Conservation (phyloP, 2,888 invertebrate species). For the Escarpia spicata region DNA sequence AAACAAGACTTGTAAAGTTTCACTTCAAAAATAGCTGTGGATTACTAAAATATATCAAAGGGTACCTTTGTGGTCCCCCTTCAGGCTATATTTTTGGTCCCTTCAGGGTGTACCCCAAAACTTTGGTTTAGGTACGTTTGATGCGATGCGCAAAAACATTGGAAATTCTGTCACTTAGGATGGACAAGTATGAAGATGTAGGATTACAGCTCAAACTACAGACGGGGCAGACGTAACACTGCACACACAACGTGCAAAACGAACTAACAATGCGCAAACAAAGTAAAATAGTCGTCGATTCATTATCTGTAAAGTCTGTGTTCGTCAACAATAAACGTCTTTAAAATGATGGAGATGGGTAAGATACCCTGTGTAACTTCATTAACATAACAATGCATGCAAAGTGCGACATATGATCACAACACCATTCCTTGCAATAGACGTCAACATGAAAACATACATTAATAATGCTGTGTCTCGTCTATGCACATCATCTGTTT, state of each 20-base stretch:
- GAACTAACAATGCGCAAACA: not conserved
- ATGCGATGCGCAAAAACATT: not conserved
- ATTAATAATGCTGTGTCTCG: not conserved
- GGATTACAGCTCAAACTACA: not conserved
- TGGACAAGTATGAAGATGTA: not conserved
- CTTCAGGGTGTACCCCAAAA: too few species aligned
- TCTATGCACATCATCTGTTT: not conserved
- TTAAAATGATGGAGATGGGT: not conserved
- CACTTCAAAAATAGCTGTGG: not conserved
- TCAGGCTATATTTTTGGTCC: not conserved
- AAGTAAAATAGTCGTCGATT: not conserved
- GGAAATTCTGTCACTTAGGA: not conserved
- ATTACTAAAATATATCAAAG: not conserved
- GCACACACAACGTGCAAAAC: not conserved
- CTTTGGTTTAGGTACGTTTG: too few species aligned
- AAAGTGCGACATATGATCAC: not conserved
- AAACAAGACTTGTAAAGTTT: slow-evolving; percentile 3
- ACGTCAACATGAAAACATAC: not conserved
- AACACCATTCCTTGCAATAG: not conserved
- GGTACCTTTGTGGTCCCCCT: not conserved
- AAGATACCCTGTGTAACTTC: not conserved
- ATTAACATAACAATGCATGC: not conserved
- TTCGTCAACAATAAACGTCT: not conserved
- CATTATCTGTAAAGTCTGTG: not conserved
- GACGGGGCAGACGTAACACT: not conserved